Evolutionary conservation across 2,888 invertebrate species (phyloP), one percentile per base, ranked within the genome.

Genomic region (Agonopterix arenella): DNA sequence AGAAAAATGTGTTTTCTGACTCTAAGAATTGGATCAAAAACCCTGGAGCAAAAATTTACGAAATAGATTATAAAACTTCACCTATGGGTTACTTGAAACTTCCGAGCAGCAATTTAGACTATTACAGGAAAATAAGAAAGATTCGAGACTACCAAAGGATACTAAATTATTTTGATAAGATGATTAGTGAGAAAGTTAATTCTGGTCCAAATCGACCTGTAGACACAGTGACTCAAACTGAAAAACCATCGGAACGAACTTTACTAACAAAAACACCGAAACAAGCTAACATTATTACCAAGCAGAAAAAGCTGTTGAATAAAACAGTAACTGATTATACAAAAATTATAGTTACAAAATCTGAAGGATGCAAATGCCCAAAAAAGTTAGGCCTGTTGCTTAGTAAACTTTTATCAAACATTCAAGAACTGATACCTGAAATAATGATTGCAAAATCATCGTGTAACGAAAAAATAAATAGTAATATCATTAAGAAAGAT

Each of bases 111-210:
- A 71, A 79, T 10, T 71, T 80, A 3, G 86, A 90, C 10, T 80
- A 80, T 51, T 77, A 84, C 11, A 70, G 66, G 5, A 86, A 76
- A 66, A 66, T 71, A 28, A 75, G 76, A 55, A 82, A 84, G 60
- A 73, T 78, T 36, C 77, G 77, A 59, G 76, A 83, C 46, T 78
- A 83, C 51, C 65, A 82, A 57, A 71, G 79, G 59, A 70, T 81
- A n/a, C 62, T 79, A 48, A 76, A 77, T 46, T 83, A 81, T 56
- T 67, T 85, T 2, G 74, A 83, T 52, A 83, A 82, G 68, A 83
- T 83, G 40, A 40, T 40, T 40, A 40, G n/a, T 40, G 40, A 40
- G 9, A 40, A 40, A 40, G 40, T n/a, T n/a, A 40, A 3, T n/a
- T 40, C n/a, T 40, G n/a, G 10, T 9, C 0, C 40, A n/a, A 40